A percentile compares a stretch with the other conserved stretches of the same genome.
These are phyloP conservation scores for Pseudois nayaur DNA, from an alignment of 2,113 vertebrate species.

Conservation along the genomic window DNA sequence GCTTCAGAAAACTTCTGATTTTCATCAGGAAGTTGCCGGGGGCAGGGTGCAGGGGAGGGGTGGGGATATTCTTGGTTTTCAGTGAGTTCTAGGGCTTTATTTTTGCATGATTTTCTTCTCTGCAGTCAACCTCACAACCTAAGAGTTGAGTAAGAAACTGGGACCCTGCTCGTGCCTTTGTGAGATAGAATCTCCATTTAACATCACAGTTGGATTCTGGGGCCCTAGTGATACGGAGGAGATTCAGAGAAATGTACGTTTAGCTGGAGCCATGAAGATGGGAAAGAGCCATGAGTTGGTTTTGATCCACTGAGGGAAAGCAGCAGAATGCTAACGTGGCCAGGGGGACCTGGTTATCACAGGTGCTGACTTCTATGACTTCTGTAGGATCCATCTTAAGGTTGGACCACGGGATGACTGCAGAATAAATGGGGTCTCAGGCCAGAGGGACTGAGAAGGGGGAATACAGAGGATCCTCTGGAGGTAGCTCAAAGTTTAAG, in stretches of 20 bases:
- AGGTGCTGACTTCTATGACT: background rate
- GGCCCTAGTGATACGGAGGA: background rate
- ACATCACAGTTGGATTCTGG: background rate
- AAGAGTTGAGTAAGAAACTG: background rate
- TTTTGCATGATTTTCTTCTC: background rate
- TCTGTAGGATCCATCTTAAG: background rate
- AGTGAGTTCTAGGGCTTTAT: background rate
- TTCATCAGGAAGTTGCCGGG: background rate
- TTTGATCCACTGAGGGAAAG: background rate
- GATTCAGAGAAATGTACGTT: background rate
- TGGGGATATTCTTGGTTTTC: background rate
- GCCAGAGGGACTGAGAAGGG: background rate
- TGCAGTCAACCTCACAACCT: background rate
- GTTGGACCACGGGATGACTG: background rate
- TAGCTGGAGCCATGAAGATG: background rate
- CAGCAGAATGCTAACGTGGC: background rate
- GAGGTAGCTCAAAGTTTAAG: background rate
- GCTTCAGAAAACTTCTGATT: background rate
- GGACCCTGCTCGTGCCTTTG: background rate
- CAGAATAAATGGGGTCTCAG: background rate
- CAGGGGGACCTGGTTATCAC: background rate
- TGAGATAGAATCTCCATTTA: background rate
- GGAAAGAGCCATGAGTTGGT: background rate
- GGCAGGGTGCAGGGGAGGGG: background rate
- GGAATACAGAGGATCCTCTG: background rate